Evolutionary conservation across 2,113 vertebrate genomes (phyloP), one percentile per base, ranked within the genome.

Genomic region (Cheilinus undulatus): DNA sequence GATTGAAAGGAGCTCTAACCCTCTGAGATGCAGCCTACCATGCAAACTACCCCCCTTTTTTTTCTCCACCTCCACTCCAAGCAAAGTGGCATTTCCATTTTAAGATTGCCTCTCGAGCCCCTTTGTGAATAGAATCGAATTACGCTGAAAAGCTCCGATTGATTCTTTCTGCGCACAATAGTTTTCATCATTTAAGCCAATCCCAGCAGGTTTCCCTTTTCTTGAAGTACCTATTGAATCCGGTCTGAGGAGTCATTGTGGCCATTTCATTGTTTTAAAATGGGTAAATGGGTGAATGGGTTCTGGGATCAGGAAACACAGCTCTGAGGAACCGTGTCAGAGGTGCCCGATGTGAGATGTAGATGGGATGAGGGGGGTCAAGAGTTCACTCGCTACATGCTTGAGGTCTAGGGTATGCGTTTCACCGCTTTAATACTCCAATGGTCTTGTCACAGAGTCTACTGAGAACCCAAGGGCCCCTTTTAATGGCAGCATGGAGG

Each of bases 121-220:
- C 90, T 92, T 90, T 91, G 91, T 92, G 90, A 88, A 90, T 87
- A 81, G 90, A 91, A 90, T 91, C 80, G 74, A 91, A 91, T 92
- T 92, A 90, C 78, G 51, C 82, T 89, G 87, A 87, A 86, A 89
- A 92, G 90, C 87, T 49, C 70, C 87, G 80, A 91, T 93, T 90
- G 90, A 93, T 93, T 92, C 86, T 83, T 89, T 83, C 66, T 64
- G 90, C 90, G 88, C 88, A 89, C 89, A 91, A 88, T 87, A 86
- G 88, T 91, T 87, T 87, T 86, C 82, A 84, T 87, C 87, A 78
- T 92, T 90, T 90, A 84, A 83, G 88, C 75, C 87, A 77, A 87
- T 91, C 88, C 87, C 86, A 71, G 87, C 80, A 76, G 89, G 78
- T 84, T 78, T 78, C 70, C 63, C 77, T 76, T 67, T 71, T 65